Conservation (phyloP, 2,888 invertebrate species). For the Tryphoninae sp. region DNA sequence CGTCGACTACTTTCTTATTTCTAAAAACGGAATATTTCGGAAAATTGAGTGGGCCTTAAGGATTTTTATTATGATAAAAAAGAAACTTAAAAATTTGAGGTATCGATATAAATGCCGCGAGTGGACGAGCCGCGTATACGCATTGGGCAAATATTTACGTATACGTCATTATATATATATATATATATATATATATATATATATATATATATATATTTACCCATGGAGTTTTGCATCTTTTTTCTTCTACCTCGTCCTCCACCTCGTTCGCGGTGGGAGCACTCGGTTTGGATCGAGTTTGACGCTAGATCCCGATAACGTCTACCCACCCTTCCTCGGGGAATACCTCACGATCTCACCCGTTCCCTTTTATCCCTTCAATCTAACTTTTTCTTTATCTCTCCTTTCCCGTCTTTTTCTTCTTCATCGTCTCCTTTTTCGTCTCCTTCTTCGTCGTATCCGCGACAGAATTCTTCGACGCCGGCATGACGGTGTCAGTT, state of each 20-base stretch:
- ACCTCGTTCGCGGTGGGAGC: constrained; percentile 21
- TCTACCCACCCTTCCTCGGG: constrained; percentile 65
- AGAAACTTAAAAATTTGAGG: too few relatives aligned
- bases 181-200: not conserved
- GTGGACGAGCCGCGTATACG: too few relatives aligned
- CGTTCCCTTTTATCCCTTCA: constrained; percentile 52
- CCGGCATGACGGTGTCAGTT: constrained; percentile 75
- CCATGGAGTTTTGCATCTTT: constrained; percentile 1
- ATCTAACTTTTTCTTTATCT: constrained; percentile 63
- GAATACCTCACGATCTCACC: constrained; percentile 65
- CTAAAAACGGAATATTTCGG: too few relatives aligned
- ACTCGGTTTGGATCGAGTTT: constrained; percentile 75
- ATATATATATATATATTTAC: constrained; percentile 8
- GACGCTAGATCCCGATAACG: constrained; percentile 79
- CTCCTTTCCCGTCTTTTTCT: constrained; percentile 32
- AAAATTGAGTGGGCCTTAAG: too few relatives aligned
- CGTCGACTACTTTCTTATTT: constrained; percentile 68
- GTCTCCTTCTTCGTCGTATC: constrained; percentile 36
- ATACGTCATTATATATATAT: not conserved
- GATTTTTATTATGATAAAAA: too few relatives aligned
- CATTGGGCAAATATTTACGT: not conserved
- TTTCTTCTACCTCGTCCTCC: constrained; percentile 21
- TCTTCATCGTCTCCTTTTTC: constrained; percentile 42
- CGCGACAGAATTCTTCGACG: constrained; percentile 54
- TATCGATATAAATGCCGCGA: too few relatives aligned